Conservation (phyloP, 2,797 vertebrate species). For the Myripristis jacobus region DNA sequence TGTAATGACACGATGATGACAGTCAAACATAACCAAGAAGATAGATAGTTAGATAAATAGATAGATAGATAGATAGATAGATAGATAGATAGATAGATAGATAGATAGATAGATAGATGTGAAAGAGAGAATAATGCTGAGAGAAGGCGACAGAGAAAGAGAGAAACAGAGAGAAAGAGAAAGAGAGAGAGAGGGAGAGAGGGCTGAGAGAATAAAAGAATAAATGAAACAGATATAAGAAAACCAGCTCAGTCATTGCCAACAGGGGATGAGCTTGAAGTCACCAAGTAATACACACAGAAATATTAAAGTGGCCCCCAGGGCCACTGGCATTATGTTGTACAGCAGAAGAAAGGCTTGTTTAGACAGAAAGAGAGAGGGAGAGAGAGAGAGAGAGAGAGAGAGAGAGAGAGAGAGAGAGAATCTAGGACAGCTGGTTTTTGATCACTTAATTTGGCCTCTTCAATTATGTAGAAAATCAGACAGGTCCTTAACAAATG, state of each 20-base stretch:
- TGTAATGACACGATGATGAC: too few species aligned
- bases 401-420: too few species aligned
- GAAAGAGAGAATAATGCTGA: too few species aligned
- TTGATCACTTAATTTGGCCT: too few species aligned
- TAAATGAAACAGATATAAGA: not conserved
- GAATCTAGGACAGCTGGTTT: too few species aligned
- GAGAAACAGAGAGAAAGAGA: too few species aligned
- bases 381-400: not conserved
- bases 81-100: too few species aligned
- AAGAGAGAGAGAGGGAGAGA: not conserved
- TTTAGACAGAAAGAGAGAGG: too few species aligned
- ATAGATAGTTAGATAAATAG: too few species aligned
- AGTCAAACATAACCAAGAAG: not conserved
- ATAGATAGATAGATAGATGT: too few species aligned
- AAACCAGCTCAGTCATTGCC: not conserved
- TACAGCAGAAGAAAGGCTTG: not conserved
- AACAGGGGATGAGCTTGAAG: conserved; percentile 10
- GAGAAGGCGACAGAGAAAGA: too few species aligned
- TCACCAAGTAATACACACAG: conserved; percentile 36
- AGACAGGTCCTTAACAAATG: not conserved
- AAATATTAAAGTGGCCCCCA: conserved; percentile 35
- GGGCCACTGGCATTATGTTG: conserved; percentile 13
- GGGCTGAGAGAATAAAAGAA: not conserved
- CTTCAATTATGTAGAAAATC: too few species aligned
- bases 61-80: not conserved